phyloP scores from a whole-genome alignment of 2,888 invertebrate genomes.

The Agriotes lineatus region DNA sequence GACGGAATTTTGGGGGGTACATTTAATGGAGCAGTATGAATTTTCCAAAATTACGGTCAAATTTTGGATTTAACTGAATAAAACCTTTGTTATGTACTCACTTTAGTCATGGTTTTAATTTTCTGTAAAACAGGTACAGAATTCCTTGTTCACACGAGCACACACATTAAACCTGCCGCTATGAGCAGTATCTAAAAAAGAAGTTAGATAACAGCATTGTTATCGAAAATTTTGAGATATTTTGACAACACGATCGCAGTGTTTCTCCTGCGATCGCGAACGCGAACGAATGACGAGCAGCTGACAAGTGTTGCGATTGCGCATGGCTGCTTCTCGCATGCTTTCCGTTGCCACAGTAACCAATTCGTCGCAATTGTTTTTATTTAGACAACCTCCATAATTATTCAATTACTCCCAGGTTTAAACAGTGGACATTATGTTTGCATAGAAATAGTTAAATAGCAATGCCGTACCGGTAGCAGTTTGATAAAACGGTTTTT shows the following conservation, averaged over 20 bases:
- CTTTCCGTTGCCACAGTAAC: constrained; percentile 21
- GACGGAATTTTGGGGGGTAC: too few species aligned
- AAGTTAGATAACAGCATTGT: constrained; percentile 37
- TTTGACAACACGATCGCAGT: constrained; percentile 24
- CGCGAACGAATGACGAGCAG: constrained; percentile 24
- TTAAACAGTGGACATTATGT: too few species aligned
- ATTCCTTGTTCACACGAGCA: constrained; percentile 2
- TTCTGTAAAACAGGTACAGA: constrained; percentile 20
- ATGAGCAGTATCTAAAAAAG: constrained; percentile 19
- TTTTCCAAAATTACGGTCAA: too few species aligned
- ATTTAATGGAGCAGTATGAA: too few species aligned
- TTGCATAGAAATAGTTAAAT: too few species aligned
- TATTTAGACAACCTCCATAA: too few species aligned
- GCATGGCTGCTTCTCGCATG: neutral
- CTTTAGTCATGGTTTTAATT: constrained; percentile 19
- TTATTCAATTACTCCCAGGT: too few species aligned
- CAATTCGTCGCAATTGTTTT: too few species aligned
- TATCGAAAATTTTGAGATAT: constrained; percentile 31
- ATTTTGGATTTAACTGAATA: neutral
- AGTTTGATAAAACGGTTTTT: too few species aligned
- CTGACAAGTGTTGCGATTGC: constrained; percentile 9
- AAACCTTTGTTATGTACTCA: constrained; percentile 5
- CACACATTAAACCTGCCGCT: constrained; percentile 26
- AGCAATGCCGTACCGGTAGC: too few species aligned
- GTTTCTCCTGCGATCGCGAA: constrained; percentile 12